These are phyloP conservation scores for Bombyx mandarina DNA, from an alignment of 1,140 invertebrate species.

Conservation along the genomic window DNA sequence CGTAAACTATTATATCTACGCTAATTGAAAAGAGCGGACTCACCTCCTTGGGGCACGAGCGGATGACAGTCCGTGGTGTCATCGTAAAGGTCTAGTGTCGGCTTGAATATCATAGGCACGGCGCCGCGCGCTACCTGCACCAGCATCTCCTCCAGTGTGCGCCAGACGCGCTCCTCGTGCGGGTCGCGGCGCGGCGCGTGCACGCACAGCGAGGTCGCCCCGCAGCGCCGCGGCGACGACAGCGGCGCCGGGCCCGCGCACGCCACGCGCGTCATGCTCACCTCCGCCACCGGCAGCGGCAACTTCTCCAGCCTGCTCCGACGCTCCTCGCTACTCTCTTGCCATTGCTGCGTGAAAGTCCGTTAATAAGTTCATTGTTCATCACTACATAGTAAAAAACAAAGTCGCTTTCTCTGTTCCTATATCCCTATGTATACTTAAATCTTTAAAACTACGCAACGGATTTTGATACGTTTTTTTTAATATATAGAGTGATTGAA, in stretches of 20 bases:
- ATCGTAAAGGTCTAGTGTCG: constrained; percentile 79
- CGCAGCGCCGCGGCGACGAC: constrained; percentile 56
- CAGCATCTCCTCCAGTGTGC: constrained; percentile 84
- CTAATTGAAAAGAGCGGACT: constrained; percentile 4
- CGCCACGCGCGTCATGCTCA: constrained; percentile 56
- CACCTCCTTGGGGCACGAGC: constrained; percentile 79
- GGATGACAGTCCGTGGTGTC: constrained; percentile 79
- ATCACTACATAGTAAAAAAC: no score
- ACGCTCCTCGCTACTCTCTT: constrained; percentile 3
- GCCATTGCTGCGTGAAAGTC: not conserved
- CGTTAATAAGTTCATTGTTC: not conserved
- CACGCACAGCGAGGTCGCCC: constrained; percentile 53
- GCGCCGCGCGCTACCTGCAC: constrained; percentile 78
- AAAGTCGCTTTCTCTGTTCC: no score
- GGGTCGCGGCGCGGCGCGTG: constrained; percentile 12
- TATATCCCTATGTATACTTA: no score
- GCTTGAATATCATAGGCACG: constrained; percentile 84
- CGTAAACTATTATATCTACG: no score
- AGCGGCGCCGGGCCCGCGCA: constrained; percentile 71
- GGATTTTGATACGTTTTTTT: no score
- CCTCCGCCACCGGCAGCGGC: constrained; percentile 79
- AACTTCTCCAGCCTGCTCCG: constrained; percentile 73
- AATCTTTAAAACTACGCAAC: no score
- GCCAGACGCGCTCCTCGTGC: constrained; percentile 73
- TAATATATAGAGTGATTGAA: no score